Base-by-base conservation (phyloP, 2,888 invertebrate genomes). In the Choreutis nemorana region DNA sequence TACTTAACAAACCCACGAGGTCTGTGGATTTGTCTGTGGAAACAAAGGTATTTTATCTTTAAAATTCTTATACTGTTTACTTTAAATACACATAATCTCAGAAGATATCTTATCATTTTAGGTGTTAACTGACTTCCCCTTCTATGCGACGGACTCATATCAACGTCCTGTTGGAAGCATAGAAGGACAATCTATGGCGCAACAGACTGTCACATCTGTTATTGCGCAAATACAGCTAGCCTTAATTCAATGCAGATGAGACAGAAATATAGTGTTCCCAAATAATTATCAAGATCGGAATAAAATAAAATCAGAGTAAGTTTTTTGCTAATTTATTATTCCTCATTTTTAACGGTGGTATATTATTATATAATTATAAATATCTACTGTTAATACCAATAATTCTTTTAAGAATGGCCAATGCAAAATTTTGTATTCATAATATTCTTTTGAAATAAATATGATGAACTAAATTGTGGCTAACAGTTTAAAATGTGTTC, bases 251-350 rank as follows among this genome's bases (percentile, higher is more conserved):
- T 12, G n/a, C 4, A 24, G n/a, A 24, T 24, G 13, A 24, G 24
- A n/a, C 11, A 24, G 13, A 24, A 24, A 24, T 24, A 24, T 24
- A 24, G 11, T 5, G 7, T 24, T 24, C n/a, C 24, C 24, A 24
- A n/a, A 4, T 12, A 24, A 11, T 24, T 4, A 12, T 4, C 4
- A 24, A 12, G 24, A 24, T 3, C 11, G 14, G 4, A 24, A 24
- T n/a, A 24, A 7, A 24, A 12, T 24, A 12, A 24, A 12, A 12
- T n/a, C 24, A 7, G 13, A 12, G 24, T 24, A 24, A 24, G 24
- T n/a, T n/a, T 4, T 7, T 18, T 18, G 8, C 18, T 18, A 7
- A 6, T 7, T 2, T 18, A 18, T 18, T 6, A 18, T 18, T 18
- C 8, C 6, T 8, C 18, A 18, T 18, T 18, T 2, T 8, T 18